Percentiles rank a stretch among this genome's conserved stretches.
phyloP scores from a whole-genome alignment of 2,113 vertebrate genomes.

The Xenotilapia leptura region DNA sequence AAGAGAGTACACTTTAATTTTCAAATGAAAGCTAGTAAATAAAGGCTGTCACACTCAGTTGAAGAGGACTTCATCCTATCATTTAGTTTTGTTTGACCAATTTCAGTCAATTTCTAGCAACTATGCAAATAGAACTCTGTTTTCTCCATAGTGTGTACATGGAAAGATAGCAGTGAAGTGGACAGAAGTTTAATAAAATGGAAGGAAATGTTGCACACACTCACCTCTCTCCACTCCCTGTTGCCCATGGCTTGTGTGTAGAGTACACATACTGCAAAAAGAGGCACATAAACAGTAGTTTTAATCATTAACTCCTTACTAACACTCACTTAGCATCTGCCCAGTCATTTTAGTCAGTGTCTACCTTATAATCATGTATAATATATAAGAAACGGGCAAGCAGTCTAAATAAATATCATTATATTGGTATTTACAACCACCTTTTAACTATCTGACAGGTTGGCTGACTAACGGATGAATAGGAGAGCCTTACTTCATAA shows the following conservation, averaged over 20 bases:
- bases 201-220: background rate
- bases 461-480: background rate
- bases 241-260: conserved; percentile 94
- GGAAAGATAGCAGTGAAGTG: fast-evolving
- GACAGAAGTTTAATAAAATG: background rate
- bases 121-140: fast-evolving
- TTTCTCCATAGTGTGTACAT: background rate
- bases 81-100: background rate
- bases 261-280: conserved; percentile 89
- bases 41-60: background rate
- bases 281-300: background rate
- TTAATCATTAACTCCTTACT: background rate
- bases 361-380: background rate
- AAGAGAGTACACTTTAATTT: background rate
- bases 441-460: background rate
- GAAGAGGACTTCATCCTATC: background rate
- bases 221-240: conserved; percentile 99
- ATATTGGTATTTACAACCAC: background rate
- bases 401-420: background rate
- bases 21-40: background rate
- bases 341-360: background rate
- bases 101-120: background rate
- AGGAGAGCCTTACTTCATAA: background rate
- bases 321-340: background rate
- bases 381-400: background rate